Base-by-base conservation (phyloP, 2,797 vertebrate genomes). In the Phrynocephalus guinanensis region DNA sequence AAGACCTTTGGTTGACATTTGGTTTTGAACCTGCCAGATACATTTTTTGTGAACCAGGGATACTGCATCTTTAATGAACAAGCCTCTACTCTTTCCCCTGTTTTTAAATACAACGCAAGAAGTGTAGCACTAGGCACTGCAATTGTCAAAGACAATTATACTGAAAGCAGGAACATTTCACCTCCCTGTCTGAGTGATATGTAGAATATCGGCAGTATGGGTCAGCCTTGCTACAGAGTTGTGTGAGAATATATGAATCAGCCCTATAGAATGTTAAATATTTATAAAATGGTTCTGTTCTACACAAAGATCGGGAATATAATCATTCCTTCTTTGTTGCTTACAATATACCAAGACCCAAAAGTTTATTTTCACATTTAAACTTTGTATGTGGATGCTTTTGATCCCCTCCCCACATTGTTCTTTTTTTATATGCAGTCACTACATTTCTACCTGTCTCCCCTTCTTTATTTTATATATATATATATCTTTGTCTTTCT, bases 301-400 rank as follows among this genome's bases (percentile, higher is more conserved):
- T 96, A 96, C 97, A 97, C 97, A 96, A 95, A 96, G 96, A 95
- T 97, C 97, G 95, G 96, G 97, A 98, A 97, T 97, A 98, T 97
- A 98, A 97, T 91, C 94, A 97, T 97, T 97, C 95, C 89, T 96
- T 95, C 95, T 96, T 97, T 91, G 95, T 94, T 94, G 96, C 95
- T 97, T 96, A 95, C 92, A 94, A 94, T 94, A 96, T 95, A 95
- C 95, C 94, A 96, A 96, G 96, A 96, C 96, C 94, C 94, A 94
- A 96, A 97, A 96, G 91, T 97, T 96, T 97, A 92, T 93, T 95
- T 96, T 68, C 83, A 91, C 88, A 94, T 86, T 94, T 95, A 95
- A 97, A 96, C 90, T 95, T 91, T 90, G 88, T 94, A 88, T 87
- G 88, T 96, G 85, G 92, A 91, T 66, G 70, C 79, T 60, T 85